Base-by-base conservation (phyloP, 2,797 vertebrate species). In the Acanthurus lineatus region DNA sequence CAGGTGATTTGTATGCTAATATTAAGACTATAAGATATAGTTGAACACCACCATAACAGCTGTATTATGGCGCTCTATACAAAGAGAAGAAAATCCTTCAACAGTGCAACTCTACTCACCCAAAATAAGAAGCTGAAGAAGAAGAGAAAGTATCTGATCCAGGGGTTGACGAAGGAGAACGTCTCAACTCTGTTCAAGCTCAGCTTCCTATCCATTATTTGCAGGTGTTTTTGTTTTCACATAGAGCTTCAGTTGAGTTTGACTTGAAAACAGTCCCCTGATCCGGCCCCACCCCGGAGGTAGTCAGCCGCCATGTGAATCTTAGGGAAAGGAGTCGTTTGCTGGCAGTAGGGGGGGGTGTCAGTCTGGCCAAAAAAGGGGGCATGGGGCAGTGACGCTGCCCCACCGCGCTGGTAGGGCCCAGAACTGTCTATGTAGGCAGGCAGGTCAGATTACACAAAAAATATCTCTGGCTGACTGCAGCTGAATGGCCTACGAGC, bases 51-150 rank as follows among this genome's bases (percentile, higher is more conserved):
- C 22, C 32, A 20, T 19, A 19, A 68, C 65, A 66, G 73, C 51
- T 38, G 28, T 57, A 51, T 65, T 68, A 62, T 51, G 73, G 25
- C 71, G 32, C 19, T 8, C 25, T 40, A 2, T 17, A 54, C 2
- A n/a, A 52, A 51, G 6, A 35, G 32, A 20, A 28, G 47, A n/a
- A n/a, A 69, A 71, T 17, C n/a, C 40, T 44, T 47, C 12, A 62
- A 19, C n/a, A 2, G 14, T 4, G 17, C 7, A 47, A 42, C 69
- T 83, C 65, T 60, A 95, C 94, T 96, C 88, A 96, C 94, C 95
- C 95, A 95, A 82, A 96, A 96, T 38, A 96, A 82, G 86, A 96
- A 95, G 89, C 95, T 96, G 93, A 95, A 96, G 91, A 96, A 94
- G 91, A 96, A 95, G 63, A 96, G 94, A 58, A 95, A 95, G 71